Evolutionary conservation across 2,888 invertebrate species (phyloP).

Genomic region (Pimpla rufipes): DNA sequence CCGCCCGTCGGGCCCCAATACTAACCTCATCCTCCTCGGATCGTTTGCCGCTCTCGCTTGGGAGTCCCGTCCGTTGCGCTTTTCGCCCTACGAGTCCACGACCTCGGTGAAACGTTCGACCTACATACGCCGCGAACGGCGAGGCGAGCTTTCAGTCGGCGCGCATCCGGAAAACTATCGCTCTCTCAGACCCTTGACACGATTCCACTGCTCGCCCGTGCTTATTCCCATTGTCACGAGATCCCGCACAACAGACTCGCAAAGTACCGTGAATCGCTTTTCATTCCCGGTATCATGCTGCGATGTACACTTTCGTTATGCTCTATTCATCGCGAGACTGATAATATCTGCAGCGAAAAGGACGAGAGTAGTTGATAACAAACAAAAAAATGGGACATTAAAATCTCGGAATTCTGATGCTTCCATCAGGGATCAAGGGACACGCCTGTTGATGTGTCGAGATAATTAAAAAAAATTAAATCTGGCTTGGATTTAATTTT

Average conservation of each 20-base stretch:
- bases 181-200: slow-evolving; percentile 69
- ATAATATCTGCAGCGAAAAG: slow-evolving; percentile 33
- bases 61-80: slow-evolving; percentile 24
- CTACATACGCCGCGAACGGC: slow-evolving; percentile 62
- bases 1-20: slow-evolving; percentile 38
- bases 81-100: slow-evolving; percentile 56
- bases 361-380: slow-evolving; percentile 17
- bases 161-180: slow-evolving; percentile 67
- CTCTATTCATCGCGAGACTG: slow-evolving; percentile 34
- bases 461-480: not conserved
- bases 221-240: slow-evolving; percentile 65
- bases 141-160: slow-evolving; percentile 61
- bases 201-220: slow-evolving; percentile 52
- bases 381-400: not conserved
- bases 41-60: slow-evolving; percentile 21
- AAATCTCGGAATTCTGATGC: not conserved
- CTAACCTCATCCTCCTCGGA: slow-evolving; percentile 51
- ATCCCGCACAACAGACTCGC: slow-evolving; percentile 46
- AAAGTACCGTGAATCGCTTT: slow-evolving; percentile 49
- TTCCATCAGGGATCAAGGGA: not conserved
- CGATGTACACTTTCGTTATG: slow-evolving; percentile 40
- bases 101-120: slow-evolving; percentile 66
- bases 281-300: slow-evolving; percentile 28
- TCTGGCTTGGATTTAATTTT: too few relatives aligned
- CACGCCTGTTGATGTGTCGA: not conserved